A percentile compares a stretch with the other conserved stretches of the same genome.
These are phyloP conservation scores for Hyperopisus bebe DNA, from an alignment of 2,113 vertebrate species.

Conservation along the genomic window DNA sequence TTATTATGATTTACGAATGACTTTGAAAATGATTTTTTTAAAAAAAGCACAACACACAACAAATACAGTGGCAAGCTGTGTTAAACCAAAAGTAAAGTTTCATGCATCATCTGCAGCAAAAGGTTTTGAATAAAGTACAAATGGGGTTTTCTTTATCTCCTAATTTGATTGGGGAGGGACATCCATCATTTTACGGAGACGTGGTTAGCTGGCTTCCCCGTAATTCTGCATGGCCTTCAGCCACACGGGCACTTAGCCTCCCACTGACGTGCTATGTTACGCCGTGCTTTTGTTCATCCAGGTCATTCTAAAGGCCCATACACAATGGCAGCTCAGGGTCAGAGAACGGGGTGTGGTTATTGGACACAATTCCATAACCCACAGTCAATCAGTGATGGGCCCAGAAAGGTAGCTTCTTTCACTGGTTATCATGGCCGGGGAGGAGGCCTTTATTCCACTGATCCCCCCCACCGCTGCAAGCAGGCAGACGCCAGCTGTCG, in stretches of 20 bases:
- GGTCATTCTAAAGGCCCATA: neutral
- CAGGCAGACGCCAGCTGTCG: neutral
- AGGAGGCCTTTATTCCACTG: neutral
- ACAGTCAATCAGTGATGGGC: neutral
- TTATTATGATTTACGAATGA: neutral
- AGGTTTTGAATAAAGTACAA: neutral
- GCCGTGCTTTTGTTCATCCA: neutral
- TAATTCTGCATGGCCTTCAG: neutral
- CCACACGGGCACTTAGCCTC: neutral
- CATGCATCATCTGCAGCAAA: neutral
- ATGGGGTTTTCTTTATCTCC: neutral
- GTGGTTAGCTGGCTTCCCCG: neutral
- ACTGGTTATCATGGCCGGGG: neutral
- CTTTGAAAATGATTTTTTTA: neutral
- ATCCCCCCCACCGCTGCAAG: neutral
- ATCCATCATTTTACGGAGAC: neutral
- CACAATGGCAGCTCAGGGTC: neutral
- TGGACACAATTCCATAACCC: neutral
- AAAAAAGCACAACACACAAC: neutral
- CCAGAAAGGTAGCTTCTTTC: neutral
- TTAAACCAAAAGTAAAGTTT: neutral
- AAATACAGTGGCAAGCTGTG: neutral
- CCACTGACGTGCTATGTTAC: neutral
- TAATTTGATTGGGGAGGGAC: neutral
- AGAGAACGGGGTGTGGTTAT: neutral